Percentiles rank a stretch among this genome's conserved stretches.
phyloP scores from a whole-genome alignment of 2,113 vertebrate species.

The Indri indri region DNA sequence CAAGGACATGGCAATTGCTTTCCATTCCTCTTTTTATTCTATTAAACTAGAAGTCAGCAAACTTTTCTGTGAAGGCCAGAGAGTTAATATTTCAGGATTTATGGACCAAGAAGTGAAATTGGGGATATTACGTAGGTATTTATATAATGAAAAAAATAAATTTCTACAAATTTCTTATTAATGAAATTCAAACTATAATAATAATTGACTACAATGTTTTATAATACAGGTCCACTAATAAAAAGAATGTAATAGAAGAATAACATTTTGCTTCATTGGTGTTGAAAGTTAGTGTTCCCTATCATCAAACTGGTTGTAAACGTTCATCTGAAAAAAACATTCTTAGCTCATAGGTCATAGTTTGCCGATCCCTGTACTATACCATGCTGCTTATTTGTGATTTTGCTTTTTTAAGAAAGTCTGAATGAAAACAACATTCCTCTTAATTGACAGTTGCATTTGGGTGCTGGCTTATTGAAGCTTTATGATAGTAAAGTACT shows the following conservation, averaged over 20 bases:
- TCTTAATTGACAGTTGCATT: background rate
- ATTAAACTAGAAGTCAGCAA: background rate
- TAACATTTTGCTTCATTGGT: background rate
- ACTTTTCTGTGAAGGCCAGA: conserved; percentile 37
- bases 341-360: background rate
- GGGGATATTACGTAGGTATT: background rate
- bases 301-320: background rate
- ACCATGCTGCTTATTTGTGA: background rate
- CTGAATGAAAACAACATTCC: background rate
- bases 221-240: background rate
- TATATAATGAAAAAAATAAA: background rate
- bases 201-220: background rate
- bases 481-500: background rate
- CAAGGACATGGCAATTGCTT: background rate
- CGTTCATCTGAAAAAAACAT: background rate
- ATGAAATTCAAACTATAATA: conserved; percentile 36
- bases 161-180: background rate
- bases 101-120: background rate
- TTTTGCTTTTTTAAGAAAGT: background rate
- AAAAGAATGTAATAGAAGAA: background rate
- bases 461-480: background rate
- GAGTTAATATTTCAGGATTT: background rate
- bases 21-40: background rate
- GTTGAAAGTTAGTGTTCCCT: background rate
- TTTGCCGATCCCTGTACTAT: background rate